A percentile compares a stretch with the other conserved stretches of the same genome.
Conservation (phyloP, 2,888 invertebrate species). For the Trissonchulus sp. region DNA sequence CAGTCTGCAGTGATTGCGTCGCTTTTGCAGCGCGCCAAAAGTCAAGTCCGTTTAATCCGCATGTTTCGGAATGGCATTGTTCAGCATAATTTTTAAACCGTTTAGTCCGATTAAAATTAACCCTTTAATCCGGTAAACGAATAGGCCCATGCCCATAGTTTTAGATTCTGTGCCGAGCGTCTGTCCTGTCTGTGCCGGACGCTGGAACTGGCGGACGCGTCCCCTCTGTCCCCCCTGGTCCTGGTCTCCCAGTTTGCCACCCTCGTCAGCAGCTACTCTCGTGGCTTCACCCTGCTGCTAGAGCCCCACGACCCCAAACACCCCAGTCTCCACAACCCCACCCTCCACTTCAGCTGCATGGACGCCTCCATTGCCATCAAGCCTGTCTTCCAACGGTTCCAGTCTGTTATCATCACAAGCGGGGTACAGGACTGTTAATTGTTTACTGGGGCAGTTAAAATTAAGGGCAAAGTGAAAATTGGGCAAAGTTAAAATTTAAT, state of each 20-base stretch:
- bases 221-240: conserved; percentile 77
- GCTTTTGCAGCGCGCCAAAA: too few species aligned
- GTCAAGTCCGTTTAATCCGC: too few species aligned
- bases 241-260: conserved; percentile 80
- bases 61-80: too few species aligned
- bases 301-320: conserved; percentile 90
- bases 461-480: too few species aligned
- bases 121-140: too few species aligned
- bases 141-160: too few species aligned
- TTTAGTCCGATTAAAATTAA: too few species aligned
- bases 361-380: conserved; percentile 98
- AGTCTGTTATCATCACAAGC: conserved; percentile 94
- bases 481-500: too few species aligned
- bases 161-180: conserved; percentile 80
- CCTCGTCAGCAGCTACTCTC: conserved; percentile 88
- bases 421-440: too few species aligned
- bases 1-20: too few species aligned
- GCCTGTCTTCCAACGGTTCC: conserved; percentile 91
- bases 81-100: too few species aligned
- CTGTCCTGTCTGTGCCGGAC: conserved; percentile 78
- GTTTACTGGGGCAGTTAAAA: too few species aligned
- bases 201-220: conserved; percentile 81
- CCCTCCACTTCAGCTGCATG: conserved; percentile 72
- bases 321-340: conserved; percentile 50
- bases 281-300: conserved; percentile 91